A percentile compares a stretch with the other conserved stretches of the same genome.
Evolutionary conservation across 2,888 invertebrate genomes (phyloP).

Genomic region (Phalera bucephala): DNA sequence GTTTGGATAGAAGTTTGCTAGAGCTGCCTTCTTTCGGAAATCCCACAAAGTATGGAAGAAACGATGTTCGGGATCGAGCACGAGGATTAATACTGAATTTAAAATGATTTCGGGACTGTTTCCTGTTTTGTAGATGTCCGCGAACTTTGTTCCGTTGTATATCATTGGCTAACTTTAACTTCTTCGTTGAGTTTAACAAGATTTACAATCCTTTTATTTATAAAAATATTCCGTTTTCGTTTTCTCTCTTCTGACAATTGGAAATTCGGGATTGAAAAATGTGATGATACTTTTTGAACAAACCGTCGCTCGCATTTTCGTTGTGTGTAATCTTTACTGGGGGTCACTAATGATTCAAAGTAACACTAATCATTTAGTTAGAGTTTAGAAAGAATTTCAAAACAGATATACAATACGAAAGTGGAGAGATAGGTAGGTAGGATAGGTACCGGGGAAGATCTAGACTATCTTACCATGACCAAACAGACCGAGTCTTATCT

Average conservation of each 20-base stretch:
- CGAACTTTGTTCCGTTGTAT: constrained; percentile 57
- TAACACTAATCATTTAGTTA: too few species aligned
- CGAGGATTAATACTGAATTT: constrained; percentile 77
- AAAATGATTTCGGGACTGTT: constrained; percentile 70
- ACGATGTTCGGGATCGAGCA: constrained; percentile 64
- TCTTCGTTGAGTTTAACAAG: constrained; percentile 39
- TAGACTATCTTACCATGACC: too few species aligned
- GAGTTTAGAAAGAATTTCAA: too few species aligned
- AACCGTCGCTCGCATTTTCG: too few species aligned
- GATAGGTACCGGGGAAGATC: too few species aligned
- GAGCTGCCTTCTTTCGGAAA: constrained; percentile 76
- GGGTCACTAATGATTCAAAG: too few species aligned
- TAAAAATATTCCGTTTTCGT: constrained; percentile 16
- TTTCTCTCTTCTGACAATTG: constrained; percentile 13
- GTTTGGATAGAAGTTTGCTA: constrained; percentile 72
- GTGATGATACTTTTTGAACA: not conserved
- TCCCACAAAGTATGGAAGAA: constrained; percentile 74
- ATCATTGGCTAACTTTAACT: constrained; percentile 52
- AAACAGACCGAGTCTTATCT: too few species aligned
- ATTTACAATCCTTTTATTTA: constrained; percentile 39
- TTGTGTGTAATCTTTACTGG: too few species aligned
- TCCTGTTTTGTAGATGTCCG: constrained; percentile 56
- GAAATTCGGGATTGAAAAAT: constrained; percentile 1
- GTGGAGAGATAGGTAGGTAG: too few species aligned
- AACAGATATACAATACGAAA: too few species aligned